Evolutionary conservation across 2,888 invertebrate species (phyloP).

Genomic region (Nemapogon koenigi): DNA sequence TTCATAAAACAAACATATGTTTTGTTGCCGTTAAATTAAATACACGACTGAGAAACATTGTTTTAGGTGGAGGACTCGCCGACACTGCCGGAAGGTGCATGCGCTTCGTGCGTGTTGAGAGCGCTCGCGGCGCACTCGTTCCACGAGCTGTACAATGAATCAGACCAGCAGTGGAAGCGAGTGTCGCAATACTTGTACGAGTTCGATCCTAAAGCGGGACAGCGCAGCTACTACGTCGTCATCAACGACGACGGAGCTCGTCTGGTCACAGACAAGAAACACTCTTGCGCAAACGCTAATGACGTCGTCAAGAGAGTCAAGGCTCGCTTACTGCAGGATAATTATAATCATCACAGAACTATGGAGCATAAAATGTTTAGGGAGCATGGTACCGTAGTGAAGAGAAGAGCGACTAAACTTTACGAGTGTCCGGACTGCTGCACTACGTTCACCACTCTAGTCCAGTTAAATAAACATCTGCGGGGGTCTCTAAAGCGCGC

Average conservation of each 20-base stretch:
- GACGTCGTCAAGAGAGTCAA: constrained; percentile 4
- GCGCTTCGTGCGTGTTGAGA: constrained; percentile 22
- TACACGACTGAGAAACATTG: constrained; percentile 22
- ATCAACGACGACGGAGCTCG: background rate
- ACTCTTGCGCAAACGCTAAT: background rate
- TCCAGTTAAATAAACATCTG: constrained; percentile 2
- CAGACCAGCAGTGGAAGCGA: constrained; percentile 25
- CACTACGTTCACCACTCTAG: background rate
- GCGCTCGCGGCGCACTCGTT: constrained; percentile 16
- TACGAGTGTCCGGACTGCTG: constrained; percentile 6
- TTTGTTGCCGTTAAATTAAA: too few species aligned
- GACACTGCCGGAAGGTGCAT: constrained; percentile 27
- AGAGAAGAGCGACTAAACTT: background rate
- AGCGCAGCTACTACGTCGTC: background rate
- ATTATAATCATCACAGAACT: background rate
- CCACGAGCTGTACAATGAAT: constrained; percentile 25
- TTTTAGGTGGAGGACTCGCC: constrained; percentile 34
- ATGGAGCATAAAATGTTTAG: background rate
- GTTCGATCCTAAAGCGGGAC: constrained; percentile 11
- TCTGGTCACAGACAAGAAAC: constrained; percentile 1
- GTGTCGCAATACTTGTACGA: constrained; percentile 20
- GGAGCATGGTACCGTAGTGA: background rate
- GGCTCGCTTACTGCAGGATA: background rate
- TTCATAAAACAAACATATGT: too few species aligned
- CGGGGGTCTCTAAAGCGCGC: background rate